Percentiles rank a stretch among this genome's conserved stretches.
These are phyloP conservation scores for Acropora yongei DNA, from an alignment of 64 coral and sea anemone genomes.

Conservation along the genomic window DNA sequence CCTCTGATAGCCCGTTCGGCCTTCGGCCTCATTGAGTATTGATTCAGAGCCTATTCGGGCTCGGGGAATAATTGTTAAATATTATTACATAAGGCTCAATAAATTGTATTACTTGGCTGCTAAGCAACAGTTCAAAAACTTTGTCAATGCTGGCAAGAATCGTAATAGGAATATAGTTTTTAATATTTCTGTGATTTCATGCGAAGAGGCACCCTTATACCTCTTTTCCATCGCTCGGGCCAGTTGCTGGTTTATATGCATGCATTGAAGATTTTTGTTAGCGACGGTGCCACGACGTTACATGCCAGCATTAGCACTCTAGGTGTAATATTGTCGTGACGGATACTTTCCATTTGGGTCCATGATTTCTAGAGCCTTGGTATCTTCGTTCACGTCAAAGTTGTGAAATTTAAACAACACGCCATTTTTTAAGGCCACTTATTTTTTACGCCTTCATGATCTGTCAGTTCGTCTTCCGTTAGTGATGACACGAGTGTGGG, in stretches of 20 bases:
- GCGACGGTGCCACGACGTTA: neutral
- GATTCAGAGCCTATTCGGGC: too few species aligned
- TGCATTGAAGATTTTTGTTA: neutral
- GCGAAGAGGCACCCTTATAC: slow-evolving; percentile 9
- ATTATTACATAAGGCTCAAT: too few species aligned
- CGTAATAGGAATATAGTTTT: slow-evolving; percentile 48
- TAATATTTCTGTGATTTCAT: slow-evolving; percentile 5
- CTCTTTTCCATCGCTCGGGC: slow-evolving; percentile 23
- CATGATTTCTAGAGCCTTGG: neutral
- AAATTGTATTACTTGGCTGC: too few species aligned
- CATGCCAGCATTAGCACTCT: neutral
- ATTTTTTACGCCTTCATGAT: slow-evolving; percentile 1
- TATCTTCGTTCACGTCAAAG: neutral
- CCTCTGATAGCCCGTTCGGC: too few species aligned
- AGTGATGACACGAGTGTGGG: neutral
- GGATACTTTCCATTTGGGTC: neutral
- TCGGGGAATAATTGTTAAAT: too few species aligned
- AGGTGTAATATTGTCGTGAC: slow-evolving; percentile 23
- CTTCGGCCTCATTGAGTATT: too few species aligned
- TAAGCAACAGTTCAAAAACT: neutral
- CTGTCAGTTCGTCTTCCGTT: slow-evolving; percentile 1
- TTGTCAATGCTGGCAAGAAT: neutral
- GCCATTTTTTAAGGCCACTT: neutral
- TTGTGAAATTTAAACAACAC: neutral
- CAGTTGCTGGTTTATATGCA: slow-evolving; percentile 6